Evolutionary conservation across 2,797 vertebrate species (phyloP), one percentile per base, ranked within the genome.

Genomic region (Nannoperca australis): DNA sequence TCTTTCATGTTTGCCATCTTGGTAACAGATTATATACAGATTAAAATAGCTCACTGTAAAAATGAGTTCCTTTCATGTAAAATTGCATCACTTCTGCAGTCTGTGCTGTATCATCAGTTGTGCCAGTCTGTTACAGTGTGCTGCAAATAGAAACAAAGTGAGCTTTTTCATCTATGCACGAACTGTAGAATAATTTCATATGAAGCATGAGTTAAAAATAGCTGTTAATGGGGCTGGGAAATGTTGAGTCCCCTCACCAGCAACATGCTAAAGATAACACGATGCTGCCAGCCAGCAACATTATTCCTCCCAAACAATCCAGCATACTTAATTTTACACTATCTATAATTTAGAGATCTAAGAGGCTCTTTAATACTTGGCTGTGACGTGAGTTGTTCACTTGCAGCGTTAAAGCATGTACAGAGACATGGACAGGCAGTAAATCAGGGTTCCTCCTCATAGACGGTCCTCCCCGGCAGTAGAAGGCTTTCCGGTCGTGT

Each of bases 341-440:
- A 86, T 93, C 70, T 78, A 92, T 93, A 88, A 93, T 93, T 92
- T 56, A 93, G 66, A 85, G 62, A 67, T 38, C 65, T 81, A 85
- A 82, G 78, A 91, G 76, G 53, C 40, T 81, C 67, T 76, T 84
- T 85, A 82, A 89, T 86, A 85, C 45, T 83, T 40, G 42, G 68
- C 84, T 78, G 61, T 87, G 87, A 85, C 85, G 79, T 65, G 59
- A 79, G 80, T 90, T 89, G 88, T 83, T 80, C 83, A 84, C 66
- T 76, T 34, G 75, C 70, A 72, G 81, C 78, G 81, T 70, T 51
- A 73, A 85, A 81, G 76, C 49, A 53, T 10, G 49, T 27, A 49
- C 59, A 76, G 72, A 83, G 59, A 86, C 51, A 24, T 60, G 42
- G 80, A 66, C 64, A 55, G 72, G 30, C 59, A 30, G 80, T 74